A percentile compares a stretch with the other conserved stretches of the same genome.
These are phyloP conservation scores for Drosophila murphyi DNA, from an alignment of 1,140 invertebrate species.

Conservation along the genomic window DNA sequence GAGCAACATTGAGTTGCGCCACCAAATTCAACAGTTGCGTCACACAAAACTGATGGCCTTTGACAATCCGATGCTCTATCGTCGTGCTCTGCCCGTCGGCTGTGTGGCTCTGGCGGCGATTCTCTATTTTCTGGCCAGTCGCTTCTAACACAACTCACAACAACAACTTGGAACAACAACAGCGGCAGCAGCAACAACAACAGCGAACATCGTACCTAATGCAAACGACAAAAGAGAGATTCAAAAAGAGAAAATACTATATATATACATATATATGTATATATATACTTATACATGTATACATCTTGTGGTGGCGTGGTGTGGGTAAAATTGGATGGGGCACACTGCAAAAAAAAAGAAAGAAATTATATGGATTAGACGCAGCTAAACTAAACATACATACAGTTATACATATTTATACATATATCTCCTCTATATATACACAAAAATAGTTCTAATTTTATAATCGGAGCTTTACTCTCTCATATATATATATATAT, in stretches of 20 bases:
- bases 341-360: slow-evolving; percentile 1
- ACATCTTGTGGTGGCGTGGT: slow-evolving; percentile 27
- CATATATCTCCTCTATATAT: slow-evolving; percentile 22
- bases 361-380: slow-evolving; percentile 5
- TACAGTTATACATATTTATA: slow-evolving; percentile 52
- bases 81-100: slow-evolving; percentile 55
- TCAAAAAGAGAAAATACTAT: slow-evolving; percentile 33
- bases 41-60: slow-evolving; percentile 37
- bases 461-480: slow-evolving; percentile 46
- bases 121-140: slow-evolving; percentile 67
- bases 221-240: slow-evolving; percentile 32
- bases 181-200: not conserved
- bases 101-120: slow-evolving; percentile 62
- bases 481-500: not conserved
- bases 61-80: slow-evolving; percentile 27
- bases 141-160: slow-evolving; percentile 44
- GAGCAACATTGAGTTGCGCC: slow-evolving; percentile 66
- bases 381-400: slow-evolving; percentile 31
- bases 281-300: not conserved
- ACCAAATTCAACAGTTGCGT: slow-evolving; percentile 63
- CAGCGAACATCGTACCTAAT: slow-evolving; percentile 47
- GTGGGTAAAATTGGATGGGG: slow-evolving; percentile 17
- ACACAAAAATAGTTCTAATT: slow-evolving; percentile 10
- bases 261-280: slow-evolving; percentile 19
- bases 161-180: not conserved